Percentiles rank a stretch among this genome's conserved stretches.
These are phyloP conservation scores for Oreortyx pictus DNA, from an alignment of 2,797 vertebrate genomes.

Conservation along the genomic window DNA sequence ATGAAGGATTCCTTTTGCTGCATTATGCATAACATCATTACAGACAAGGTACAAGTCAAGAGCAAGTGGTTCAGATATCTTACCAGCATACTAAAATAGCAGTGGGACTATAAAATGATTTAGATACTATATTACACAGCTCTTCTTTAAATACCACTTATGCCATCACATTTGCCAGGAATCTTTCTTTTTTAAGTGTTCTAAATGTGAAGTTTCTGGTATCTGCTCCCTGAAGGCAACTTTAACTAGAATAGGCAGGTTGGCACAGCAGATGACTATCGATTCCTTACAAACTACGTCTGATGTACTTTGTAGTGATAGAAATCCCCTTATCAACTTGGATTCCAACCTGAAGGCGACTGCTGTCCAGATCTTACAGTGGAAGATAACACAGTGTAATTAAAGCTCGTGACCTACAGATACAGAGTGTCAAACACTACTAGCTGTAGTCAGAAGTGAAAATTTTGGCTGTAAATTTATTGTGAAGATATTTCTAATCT, in stretches of 20 bases:
- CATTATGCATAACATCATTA: conserved; percentile 81
- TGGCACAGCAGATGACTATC: conserved; percentile 71
- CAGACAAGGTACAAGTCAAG: conserved; percentile 71
- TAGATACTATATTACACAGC: conserved; percentile 62
- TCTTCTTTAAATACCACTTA: conserved; percentile 72
- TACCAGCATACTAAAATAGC: conserved; percentile 69
- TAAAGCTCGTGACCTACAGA: conserved; percentile 62
- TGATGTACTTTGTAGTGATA: conserved; percentile 62
- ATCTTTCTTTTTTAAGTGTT: conserved; percentile 72
- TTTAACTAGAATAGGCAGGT: conserved; percentile 66
- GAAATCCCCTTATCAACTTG: conserved; percentile 78
- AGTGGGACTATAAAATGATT: conserved; percentile 67
- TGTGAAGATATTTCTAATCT: conserved; percentile 18
- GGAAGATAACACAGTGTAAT: conserved; percentile 73
- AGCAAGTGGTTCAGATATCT: conserved; percentile 67
- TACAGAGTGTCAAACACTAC: neutral
- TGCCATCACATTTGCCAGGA: conserved; percentile 30
- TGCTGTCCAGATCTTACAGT: conserved; percentile 73
- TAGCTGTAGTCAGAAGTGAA: conserved; percentile 21
- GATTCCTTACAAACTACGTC: conserved; percentile 2
- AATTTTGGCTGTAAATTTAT: conserved; percentile 45
- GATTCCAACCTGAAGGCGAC: conserved; percentile 75
- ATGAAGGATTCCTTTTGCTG: conserved; percentile 77
- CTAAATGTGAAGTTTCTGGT: conserved; percentile 66
- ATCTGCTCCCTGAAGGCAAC: conserved; percentile 70